Percentiles rank a stretch among this genome's conserved stretches.
Conservation (phyloP, 2,888 invertebrate species). For the Neocrepidodera transversa region DNA sequence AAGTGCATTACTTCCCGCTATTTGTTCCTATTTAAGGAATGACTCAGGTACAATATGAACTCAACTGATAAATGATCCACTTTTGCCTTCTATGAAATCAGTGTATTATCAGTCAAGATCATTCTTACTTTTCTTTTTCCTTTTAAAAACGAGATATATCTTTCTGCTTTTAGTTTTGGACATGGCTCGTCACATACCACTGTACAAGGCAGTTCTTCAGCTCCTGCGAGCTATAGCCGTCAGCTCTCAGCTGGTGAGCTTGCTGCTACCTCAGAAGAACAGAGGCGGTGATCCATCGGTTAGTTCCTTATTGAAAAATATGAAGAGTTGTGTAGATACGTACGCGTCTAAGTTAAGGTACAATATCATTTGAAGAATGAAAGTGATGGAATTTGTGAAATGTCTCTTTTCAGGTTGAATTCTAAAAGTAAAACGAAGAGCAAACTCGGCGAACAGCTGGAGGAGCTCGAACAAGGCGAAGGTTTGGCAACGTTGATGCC, state of each 20-base stretch:
- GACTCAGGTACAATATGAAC: constrained; percentile 92
- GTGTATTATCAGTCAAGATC: no score
- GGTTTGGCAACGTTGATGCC: constrained; percentile 88
- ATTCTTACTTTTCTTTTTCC: no score
- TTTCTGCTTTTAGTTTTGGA: constrained; percentile 76
- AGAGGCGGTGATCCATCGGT: constrained; percentile 67
- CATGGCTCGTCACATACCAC: constrained; percentile 95
- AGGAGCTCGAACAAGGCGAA: constrained; percentile 85
- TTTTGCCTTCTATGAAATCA: no score
- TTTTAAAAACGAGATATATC: not conserved
- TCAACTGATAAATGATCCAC: no score
- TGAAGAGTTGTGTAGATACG: constrained; percentile 91
- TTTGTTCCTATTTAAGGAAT: constrained; percentile 90
- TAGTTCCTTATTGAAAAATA: constrained; percentile 79
- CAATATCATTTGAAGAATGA: not conserved
- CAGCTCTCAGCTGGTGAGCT: constrained; percentile 65
- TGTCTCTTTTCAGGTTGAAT: constrained; percentile 46
- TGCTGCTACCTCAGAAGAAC: constrained; percentile 68
- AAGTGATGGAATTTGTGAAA: constrained; percentile 9
- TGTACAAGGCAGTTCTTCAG: constrained; percentile 86
- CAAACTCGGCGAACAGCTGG: constrained; percentile 55
- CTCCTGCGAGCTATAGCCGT: constrained; percentile 78
- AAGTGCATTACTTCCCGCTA: constrained; percentile 86
- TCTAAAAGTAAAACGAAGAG: constrained; percentile 50
- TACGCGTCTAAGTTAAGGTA: constrained; percentile 86